Evolutionary conservation across 2,797 vertebrate species (phyloP).

Genomic region (Lepus oiostolus): DNA sequence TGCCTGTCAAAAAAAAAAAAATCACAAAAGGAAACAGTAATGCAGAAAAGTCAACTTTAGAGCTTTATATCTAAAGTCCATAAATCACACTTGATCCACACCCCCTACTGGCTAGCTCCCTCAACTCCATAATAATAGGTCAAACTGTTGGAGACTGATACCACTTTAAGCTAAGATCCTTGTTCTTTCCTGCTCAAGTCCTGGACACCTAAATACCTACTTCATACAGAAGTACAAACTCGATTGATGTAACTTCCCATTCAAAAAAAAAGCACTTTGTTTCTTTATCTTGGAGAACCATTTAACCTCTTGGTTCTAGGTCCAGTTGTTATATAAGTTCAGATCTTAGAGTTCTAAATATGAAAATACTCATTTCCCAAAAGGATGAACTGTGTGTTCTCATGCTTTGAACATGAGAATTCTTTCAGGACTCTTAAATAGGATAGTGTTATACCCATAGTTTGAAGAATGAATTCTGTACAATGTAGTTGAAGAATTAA

Average conservation of each 20-base stretch:
- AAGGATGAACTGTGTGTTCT: background rate
- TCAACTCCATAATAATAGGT: background rate
- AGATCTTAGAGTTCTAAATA: background rate
- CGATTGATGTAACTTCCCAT: background rate
- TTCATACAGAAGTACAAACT: background rate
- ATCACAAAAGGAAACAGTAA: background rate
- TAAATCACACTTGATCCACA: background rate
- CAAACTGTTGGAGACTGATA: rapidly evolving
- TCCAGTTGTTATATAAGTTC: background rate
- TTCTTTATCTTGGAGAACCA: background rate
- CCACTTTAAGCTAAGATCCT: background rate
- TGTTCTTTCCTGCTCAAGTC: background rate
- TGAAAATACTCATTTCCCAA: background rate
- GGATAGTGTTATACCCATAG: background rate
- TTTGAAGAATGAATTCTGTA: background rate
- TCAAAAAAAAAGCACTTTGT: background rate
- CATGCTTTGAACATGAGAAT: background rate
- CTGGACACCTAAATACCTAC: background rate
- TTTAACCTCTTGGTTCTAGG: background rate
- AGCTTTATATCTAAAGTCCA: background rate
- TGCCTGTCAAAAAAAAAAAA: too few relatives aligned
- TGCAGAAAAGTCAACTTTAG: background rate
- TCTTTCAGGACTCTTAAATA: background rate
- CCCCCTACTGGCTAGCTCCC: background rate
- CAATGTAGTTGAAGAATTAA: background rate